phyloP scores from a whole-genome alignment of 2,888 invertebrate species.

The Hymenopus coronatus region DNA sequence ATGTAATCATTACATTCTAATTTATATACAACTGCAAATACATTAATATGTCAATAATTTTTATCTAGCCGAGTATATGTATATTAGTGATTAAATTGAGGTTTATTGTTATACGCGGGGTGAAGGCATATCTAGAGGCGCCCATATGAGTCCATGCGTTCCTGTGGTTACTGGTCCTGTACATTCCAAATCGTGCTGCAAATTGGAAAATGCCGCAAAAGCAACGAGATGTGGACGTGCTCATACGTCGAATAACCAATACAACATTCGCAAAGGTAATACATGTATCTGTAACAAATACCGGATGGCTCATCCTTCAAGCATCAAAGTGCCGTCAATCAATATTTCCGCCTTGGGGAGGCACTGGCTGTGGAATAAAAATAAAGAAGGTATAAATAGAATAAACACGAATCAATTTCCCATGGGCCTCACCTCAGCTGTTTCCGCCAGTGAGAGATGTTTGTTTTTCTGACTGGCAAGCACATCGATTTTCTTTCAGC shows the following conservation, averaged over 20 bases:
- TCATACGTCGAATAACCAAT: background rate
- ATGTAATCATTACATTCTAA: no score
- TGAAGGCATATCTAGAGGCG: background rate
- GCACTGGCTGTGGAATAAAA: no score
- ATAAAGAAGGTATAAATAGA: no score
- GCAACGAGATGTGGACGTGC: background rate
- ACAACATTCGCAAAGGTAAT: background rate
- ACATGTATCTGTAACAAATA: background rate
- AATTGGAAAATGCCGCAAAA: background rate
- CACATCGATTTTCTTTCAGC: no score
- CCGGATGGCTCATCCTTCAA: background rate
- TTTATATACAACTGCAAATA: no score
- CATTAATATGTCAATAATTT: no score
- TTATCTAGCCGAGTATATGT: no score
- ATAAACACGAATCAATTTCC: no score
- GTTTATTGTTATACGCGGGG: background rate
- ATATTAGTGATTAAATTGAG: no score
- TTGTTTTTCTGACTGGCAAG: no score
- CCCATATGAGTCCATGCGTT: background rate
- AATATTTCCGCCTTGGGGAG: background rate
- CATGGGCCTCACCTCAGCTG: no score
- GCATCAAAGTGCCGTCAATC: background rate
- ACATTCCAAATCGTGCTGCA: background rate
- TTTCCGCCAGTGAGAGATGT: no score
- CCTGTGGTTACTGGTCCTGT: background rate